Evolutionary conservation across 2,888 invertebrate species (phyloP).

Genomic region (Amiota minor): DNA sequence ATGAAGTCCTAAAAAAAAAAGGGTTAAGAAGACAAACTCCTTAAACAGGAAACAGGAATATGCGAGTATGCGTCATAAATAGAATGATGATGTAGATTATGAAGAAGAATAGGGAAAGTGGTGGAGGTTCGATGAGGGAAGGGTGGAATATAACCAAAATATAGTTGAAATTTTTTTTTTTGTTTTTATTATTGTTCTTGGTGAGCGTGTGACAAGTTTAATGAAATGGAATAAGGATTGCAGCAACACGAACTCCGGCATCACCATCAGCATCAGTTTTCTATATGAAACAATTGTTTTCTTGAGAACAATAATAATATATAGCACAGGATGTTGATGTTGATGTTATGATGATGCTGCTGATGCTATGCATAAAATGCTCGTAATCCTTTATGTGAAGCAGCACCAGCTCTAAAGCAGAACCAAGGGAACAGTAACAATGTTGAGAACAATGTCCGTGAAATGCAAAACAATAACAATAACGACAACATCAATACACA

Average conservation of each 20-base stretch:
- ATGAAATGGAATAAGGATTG: neutral
- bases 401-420: neutral
- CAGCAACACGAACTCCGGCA: neutral
- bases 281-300: constrained; percentile 58
- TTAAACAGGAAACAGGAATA: no score
- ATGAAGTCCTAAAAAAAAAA: no score
- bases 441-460: constrained; percentile 64
- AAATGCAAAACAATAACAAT: constrained; percentile 68
- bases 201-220: no score
- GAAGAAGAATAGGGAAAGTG: no score
- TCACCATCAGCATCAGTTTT: neutral
- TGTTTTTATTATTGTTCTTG: no score
- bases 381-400: constrained; percentile 57
- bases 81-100: no score
- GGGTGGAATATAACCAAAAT: no score
- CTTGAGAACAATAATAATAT: constrained; percentile 63
- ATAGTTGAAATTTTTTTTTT: no score
- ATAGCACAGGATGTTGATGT: constrained; percentile 64
- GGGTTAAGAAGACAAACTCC: no score
- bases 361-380: constrained; percentile 57
- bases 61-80: no score
- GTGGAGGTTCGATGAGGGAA: no score
- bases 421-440: constrained; percentile 25
- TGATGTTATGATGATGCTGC: no score
- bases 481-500: constrained; percentile 47